These are phyloP conservation scores for Epicampocera succincta DNA, from an alignment of 2,888 invertebrate species.

Conservation along the genomic window DNA sequence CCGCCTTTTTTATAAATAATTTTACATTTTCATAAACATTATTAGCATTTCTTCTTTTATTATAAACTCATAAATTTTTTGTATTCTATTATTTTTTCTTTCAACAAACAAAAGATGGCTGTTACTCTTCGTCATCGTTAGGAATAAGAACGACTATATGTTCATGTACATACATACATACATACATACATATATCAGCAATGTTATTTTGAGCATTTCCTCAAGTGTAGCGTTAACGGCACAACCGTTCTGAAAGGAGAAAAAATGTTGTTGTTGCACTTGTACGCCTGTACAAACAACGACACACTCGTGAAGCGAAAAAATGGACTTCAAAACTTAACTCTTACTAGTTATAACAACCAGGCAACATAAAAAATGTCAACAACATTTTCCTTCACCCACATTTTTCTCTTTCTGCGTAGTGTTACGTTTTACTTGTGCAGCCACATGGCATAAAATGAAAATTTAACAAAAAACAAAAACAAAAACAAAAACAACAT, in stretches of 20 bases:
- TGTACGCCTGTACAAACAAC: slow-evolving; percentile 13
- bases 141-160: not conserved
- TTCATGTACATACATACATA: too few species aligned
- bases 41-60: slow-evolving; percentile 33
- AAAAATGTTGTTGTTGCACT: slow-evolving; percentile 55
- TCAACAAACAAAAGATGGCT: slow-evolving; percentile 36
- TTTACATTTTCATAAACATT: slow-evolving; percentile 32
- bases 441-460: slow-evolving; percentile 8
- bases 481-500: slow-evolving; percentile 38
- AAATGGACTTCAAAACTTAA: slow-evolving; percentile 56
- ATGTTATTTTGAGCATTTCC: slow-evolving; percentile 65
- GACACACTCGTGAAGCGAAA: slow-evolving; percentile 29
- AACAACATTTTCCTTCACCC: slow-evolving; percentile 68
- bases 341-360: slow-evolving; percentile 8
- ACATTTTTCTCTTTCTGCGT: slow-evolving; percentile 47
- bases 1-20: slow-evolving; percentile 11
- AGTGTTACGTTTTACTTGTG: not conserved
- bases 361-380: slow-evolving; percentile 55
- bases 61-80: slow-evolving; percentile 11
- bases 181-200: too few species aligned
- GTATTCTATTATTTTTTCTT: not conserved
- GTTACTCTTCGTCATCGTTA: slow-evolving; percentile 20
- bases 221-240: slow-evolving; percentile 65
- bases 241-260: slow-evolving; percentile 49
- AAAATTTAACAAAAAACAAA: slow-evolving; percentile 22